These are phyloP conservation scores for Podarcis cretensis DNA, from an alignment of 2,113 vertebrate genomes.

Conservation along the genomic window DNA sequence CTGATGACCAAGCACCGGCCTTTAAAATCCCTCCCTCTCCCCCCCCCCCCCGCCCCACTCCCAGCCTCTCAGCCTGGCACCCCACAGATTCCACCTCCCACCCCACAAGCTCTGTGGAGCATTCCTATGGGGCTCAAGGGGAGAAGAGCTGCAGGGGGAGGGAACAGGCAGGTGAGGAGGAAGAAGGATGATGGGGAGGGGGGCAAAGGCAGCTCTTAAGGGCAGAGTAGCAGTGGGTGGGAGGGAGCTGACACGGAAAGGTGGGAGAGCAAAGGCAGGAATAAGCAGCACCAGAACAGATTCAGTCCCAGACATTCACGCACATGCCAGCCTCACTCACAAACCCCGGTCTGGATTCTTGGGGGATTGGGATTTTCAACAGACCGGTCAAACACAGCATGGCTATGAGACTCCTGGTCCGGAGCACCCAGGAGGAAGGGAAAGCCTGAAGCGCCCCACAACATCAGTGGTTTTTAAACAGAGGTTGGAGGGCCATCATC, in stretches of 20 bases:
- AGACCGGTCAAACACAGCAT: neutral
- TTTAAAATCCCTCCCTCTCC: neutral
- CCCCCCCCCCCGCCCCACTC: neutral
- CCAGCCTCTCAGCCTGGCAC: neutral
- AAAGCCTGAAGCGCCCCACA: neutral
- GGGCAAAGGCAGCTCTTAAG: neutral
- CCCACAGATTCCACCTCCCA: neutral
- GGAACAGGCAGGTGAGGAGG: neutral
- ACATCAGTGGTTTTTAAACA: neutral
- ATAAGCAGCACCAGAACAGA: fast-evolving
- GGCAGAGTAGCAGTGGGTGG: neutral
- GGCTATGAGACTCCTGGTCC: neutral
- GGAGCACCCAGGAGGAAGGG: neutral
- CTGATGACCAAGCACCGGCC: too few species aligned
- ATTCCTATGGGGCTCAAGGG: neutral
- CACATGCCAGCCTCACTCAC: neutral
- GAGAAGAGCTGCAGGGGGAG: neutral
- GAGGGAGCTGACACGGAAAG: too few species aligned
- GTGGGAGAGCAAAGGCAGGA: neutral
- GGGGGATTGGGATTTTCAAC: neutral
- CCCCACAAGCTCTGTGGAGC: neutral
- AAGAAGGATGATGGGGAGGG: too few species aligned
- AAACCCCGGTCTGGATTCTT: fast-evolving
- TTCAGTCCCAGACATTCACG: neutral
- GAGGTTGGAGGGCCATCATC: neutral